Conservation (phyloP, 2,113 vertebrate genomes). For the Phyllostomus discolor region DNA sequence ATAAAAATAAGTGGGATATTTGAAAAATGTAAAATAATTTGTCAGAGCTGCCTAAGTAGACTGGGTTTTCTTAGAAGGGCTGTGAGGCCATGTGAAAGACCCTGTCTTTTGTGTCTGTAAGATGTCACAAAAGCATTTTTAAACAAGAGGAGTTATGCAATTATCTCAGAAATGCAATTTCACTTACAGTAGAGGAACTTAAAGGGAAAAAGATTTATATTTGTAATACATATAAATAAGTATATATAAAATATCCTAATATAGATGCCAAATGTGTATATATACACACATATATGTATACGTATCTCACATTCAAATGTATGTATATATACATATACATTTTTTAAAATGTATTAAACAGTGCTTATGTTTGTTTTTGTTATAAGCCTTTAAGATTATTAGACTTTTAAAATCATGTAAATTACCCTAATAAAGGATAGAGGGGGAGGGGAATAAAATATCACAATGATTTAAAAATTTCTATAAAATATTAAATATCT, state of each 20-base stretch:
- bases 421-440: background rate
- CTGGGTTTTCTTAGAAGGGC: background rate
- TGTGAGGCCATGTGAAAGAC: accelerated
- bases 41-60: background rate
- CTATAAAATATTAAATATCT: background rate
- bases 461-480: background rate
- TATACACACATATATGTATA: too few relatives aligned
- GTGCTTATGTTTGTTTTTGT: background rate
- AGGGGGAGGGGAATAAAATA: background rate
- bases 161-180: background rate
- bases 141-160: background rate
- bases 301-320: background rate
- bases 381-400: background rate
- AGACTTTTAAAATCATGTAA: background rate
- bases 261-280: background rate
- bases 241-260: background rate
- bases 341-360: background rate
- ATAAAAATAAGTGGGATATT: background rate
- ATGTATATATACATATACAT: background rate
- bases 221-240: background rate
- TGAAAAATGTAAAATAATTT: background rate
- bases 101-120: accelerated
- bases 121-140: background rate
- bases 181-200: background rate
- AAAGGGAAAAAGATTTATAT: background rate